Evolutionary conservation across 2,888 invertebrate species (phyloP).

Genomic region (Patella pellucida): DNA sequence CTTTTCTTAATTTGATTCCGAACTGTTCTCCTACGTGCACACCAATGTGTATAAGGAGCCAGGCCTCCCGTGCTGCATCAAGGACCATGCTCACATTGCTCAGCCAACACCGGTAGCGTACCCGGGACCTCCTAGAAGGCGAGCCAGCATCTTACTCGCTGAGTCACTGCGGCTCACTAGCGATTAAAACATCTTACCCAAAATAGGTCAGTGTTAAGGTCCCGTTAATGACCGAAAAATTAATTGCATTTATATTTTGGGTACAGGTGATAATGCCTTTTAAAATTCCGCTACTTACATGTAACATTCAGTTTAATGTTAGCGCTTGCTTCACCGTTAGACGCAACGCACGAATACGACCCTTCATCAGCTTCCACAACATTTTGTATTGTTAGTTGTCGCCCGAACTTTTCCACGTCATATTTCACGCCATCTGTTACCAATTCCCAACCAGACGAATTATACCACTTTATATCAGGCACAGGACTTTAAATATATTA

Average conservation of each 20-base stretch:
- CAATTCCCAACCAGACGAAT: neutral
- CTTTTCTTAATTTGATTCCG: too few relatives aligned
- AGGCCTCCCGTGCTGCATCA: too few relatives aligned
- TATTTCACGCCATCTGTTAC: slow-evolving; percentile 11
- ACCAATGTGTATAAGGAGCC: too few relatives aligned
- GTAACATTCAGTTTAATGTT: slow-evolving; percentile 26
- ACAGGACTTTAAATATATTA: neutral
- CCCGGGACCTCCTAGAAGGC: too few relatives aligned
- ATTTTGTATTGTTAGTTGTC: slow-evolving; percentile 27
- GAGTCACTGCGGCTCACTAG: too few relatives aligned
- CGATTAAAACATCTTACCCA: too few relatives aligned
- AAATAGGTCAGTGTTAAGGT: too few relatives aligned
- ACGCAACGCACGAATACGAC: slow-evolving; percentile 26
- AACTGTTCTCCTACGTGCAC: too few relatives aligned
- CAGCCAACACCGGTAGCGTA: too few relatives aligned
- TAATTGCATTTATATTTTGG: neutral
- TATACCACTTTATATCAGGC: slow-evolving; percentile 20
- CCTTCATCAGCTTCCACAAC: slow-evolving; percentile 28
- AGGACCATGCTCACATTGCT: too few relatives aligned
- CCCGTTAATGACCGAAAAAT: too few relatives aligned
- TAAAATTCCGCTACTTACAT: slow-evolving; percentile 21
- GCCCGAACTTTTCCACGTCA: neutral
- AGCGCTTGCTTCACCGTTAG: neutral
- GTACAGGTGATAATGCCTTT: neutral
- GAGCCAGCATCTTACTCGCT: too few relatives aligned